Percentiles rank a stretch among this genome's conserved stretches.
phyloP scores from a whole-genome alignment of 2,797 vertebrate species.

The Macropus fuliginosus region DNA sequence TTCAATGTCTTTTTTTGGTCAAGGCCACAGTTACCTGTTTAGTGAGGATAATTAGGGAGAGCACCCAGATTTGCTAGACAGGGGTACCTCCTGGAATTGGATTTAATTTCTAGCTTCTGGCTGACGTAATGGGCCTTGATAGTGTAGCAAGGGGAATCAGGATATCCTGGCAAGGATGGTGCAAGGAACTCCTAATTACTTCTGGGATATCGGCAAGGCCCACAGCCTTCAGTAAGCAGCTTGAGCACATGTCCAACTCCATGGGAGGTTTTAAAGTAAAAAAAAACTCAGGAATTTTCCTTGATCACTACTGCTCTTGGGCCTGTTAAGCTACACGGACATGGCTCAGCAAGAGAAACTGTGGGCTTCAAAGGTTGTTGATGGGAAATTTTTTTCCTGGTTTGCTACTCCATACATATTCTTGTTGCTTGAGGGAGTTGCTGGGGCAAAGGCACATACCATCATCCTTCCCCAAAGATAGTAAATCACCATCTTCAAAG shows the following conservation, averaged over 20 bases:
- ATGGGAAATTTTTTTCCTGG: conserved; percentile 10
- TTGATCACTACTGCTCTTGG: not conserved
- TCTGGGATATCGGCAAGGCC: not conserved
- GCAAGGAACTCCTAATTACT: not conserved
- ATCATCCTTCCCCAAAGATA: not conserved
- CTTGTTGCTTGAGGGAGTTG: conserved; percentile 7
- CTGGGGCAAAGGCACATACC: not conserved
- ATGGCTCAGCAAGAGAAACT: not conserved
- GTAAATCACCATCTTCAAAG: not conserved
- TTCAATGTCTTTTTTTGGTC: not conserved
- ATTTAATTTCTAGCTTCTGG: not conserved
- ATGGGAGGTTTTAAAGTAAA: not conserved
- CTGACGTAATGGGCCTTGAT: not conserved
- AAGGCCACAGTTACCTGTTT: not conserved
- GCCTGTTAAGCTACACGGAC: not conserved
- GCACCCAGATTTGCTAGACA: not conserved
- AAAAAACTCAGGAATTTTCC: not conserved
- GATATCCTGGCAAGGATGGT: not conserved
- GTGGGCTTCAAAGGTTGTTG: not conserved
- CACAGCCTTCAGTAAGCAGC: not conserved
- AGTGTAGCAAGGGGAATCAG: not conserved
- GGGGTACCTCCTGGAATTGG: not conserved
- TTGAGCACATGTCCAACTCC: not conserved
- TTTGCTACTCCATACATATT: not conserved
- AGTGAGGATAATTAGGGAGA: not conserved